phyloP scores from a whole-genome alignment of 2,888 invertebrate species.

The Sympetrum striolatum region DNA sequence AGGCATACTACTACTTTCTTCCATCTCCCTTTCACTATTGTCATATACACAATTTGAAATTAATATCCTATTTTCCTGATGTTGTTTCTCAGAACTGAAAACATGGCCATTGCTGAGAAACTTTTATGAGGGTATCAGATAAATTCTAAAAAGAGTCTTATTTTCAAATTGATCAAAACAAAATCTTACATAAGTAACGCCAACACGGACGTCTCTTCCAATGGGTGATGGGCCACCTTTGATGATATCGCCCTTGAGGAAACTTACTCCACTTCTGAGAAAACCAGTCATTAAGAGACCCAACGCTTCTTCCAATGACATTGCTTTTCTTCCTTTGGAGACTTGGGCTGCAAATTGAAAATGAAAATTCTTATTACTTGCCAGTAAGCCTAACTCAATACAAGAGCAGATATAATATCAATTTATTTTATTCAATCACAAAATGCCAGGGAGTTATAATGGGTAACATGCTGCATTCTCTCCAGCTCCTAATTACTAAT shows the following conservation, averaged over 20 bases:
- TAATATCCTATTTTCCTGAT: too few relatives aligned
- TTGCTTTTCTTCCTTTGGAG: constrained; percentile 68
- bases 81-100: too few relatives aligned
- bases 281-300: constrained; percentile 93
- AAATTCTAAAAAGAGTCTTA: not conserved
- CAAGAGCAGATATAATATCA: too few relatives aligned
- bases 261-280: constrained; percentile 90
- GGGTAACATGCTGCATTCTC: too few relatives aligned
- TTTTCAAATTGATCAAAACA: constrained; percentile 17
- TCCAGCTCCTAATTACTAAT: too few relatives aligned
- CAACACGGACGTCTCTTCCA: constrained; percentile 94
- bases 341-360: not conserved
- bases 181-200: constrained; percentile 89
- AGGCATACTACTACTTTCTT: too few relatives aligned
- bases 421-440: too few relatives aligned
- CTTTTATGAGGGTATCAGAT: not conserved
- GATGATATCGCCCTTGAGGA: constrained; percentile 94
- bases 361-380: not conserved
- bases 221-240: constrained; percentile 88
- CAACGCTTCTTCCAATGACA: constrained; percentile 89
- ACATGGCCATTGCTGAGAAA: too few relatives aligned
- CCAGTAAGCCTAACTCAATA: too few relatives aligned
- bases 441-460: too few relatives aligned
- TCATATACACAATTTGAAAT: too few relatives aligned
- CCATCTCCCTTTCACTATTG: too few relatives aligned